A percentile compares a stretch with the other conserved stretches of the same genome.
These are phyloP conservation scores for Ctenopoma kingsleyae DNA, from an alignment of 2,797 vertebrate genomes.

Conservation along the genomic window DNA sequence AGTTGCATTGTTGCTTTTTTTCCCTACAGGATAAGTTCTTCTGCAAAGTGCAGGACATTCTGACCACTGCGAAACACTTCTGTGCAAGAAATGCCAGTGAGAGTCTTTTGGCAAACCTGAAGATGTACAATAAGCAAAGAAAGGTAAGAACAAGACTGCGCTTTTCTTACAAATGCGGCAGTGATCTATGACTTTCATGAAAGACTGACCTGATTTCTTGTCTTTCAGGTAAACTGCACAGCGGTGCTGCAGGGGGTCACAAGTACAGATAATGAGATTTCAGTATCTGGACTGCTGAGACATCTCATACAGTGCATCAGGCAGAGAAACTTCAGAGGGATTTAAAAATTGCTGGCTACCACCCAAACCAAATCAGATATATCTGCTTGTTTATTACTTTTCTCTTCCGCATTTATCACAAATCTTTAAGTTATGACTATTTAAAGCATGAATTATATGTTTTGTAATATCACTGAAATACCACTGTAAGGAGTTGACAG, in stretches of 20 bases:
- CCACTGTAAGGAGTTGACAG: too few species aligned
- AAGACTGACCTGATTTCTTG: background rate
- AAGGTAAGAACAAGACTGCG: conserved; percentile 29
- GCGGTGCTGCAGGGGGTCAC: fast-evolving
- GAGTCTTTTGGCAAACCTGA: conserved; percentile 24
- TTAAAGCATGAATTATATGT: background rate
- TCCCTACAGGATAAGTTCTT: conserved; percentile 61
- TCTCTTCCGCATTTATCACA: background rate
- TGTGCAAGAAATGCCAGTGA: background rate
- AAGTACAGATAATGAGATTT: fast-evolving
- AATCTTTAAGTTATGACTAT: conserved; percentile 23
- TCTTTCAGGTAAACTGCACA: conserved; percentile 42
- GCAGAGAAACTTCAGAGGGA: background rate
- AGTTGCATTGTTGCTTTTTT: background rate
- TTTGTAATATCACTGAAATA: too few species aligned
- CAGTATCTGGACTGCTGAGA: fast-evolving
- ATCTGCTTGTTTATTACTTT: conserved; percentile 5
- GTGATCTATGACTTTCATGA: background rate
- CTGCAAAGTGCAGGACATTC: conserved; percentile 62
- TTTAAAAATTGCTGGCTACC: too few species aligned
- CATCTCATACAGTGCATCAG: fast-evolving
- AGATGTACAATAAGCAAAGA: fast-evolving
- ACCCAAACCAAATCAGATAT: too few species aligned
- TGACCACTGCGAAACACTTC: background rate
- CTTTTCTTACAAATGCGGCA: background rate